Evolutionary conservation across 2,888 invertebrate genomes (phyloP).

Genomic region (Amiota minor): DNA sequence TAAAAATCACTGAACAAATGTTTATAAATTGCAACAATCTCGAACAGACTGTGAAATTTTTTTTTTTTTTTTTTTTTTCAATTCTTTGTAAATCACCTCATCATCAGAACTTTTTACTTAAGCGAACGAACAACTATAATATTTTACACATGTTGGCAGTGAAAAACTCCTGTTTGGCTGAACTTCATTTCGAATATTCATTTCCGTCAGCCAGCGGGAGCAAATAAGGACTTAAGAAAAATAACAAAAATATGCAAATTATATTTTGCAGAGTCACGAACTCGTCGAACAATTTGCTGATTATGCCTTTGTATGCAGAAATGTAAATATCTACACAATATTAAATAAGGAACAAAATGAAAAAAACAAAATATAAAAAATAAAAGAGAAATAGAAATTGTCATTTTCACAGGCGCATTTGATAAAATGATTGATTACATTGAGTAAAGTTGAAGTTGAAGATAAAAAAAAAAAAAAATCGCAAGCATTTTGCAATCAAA

Average conservation of each 20-base stretch:
- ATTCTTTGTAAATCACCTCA: slow-evolving; percentile 24
- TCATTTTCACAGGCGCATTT: slow-evolving; percentile 66
- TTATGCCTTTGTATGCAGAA: slow-evolving; percentile 45
- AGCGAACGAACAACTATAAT: neutral
- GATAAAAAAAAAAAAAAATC: slow-evolving; percentile 45
- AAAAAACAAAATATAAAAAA: slow-evolving; percentile 37
- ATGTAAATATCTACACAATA: neutral
- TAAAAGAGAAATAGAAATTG: slow-evolving; percentile 42
- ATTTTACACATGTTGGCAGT: slow-evolving; percentile 36
- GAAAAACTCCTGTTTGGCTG: neutral
- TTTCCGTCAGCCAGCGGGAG: slow-evolving; percentile 54
- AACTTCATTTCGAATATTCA: slow-evolving; percentile 46
- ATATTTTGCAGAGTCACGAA: slow-evolving; percentile 65
- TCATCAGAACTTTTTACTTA: slow-evolving; percentile 39
- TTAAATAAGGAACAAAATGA: neutral
- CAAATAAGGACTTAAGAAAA: slow-evolving; percentile 44
- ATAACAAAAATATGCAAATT: slow-evolving; percentile 65
- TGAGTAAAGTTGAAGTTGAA: neutral
- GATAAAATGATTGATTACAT: slow-evolving; percentile 70
- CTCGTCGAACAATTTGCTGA: slow-evolving; percentile 66
- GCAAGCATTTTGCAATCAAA: slow-evolving; percentile 66
- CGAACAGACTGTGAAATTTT: slow-evolving; percentile 13
- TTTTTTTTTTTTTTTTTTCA: neutral
- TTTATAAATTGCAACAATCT: slow-evolving; percentile 23
- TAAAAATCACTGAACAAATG: neutral